Base-by-base conservation (phyloP, 92 coral and sea anemone species). In the Porites cylindrica region DNA sequence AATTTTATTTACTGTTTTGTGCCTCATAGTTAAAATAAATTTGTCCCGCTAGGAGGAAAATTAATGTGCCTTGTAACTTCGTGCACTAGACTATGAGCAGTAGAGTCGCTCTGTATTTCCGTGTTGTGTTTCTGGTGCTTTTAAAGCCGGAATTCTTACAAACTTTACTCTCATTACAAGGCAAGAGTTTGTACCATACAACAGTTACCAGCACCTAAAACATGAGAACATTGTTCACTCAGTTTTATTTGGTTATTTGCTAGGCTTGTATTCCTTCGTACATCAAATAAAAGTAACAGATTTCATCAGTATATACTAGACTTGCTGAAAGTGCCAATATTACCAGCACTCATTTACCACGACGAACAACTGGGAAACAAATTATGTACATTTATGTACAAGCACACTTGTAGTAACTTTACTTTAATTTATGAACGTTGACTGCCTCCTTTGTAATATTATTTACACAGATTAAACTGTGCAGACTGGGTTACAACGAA, bases 391-490 rank as follows among this genome's bases (percentile, higher is more conserved):
- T 59, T 38, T 38, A 4, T 38, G 47, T 38, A 38, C 7, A 38
- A 38, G 47, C 4, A 4, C 47, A 4, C 47, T 4, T 38, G 47
- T 4, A 38, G 47, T 38, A 38, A 38, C 47, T 38, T 29, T 29
- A 29, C 32, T 29, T 38, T 38, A 38, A 38, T 38, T 38, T 38
- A 38, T 38, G 78, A 74, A 20, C 64, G 18, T 20, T 51, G 16
- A 38, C 65, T 66, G 51, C 50, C 23, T 50, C 16, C 53, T 19
- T 66, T 66, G 69, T 70, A 72, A 71, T 70, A 70, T 82, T 82
- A 70, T 82, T 81, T 80, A 69, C 71, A 67, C 70, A 58, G 59
- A 82, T 81, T 81, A 81, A 71, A 82, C 75, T 23, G 56, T 50
- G 11, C 29, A 51, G 65, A 53, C 74, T 81, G 76, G 50, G 85